These are phyloP conservation scores for Drosophila setosimentum DNA, from an alignment of 2,888 invertebrate genomes.

Conservation along the genomic window DNA sequence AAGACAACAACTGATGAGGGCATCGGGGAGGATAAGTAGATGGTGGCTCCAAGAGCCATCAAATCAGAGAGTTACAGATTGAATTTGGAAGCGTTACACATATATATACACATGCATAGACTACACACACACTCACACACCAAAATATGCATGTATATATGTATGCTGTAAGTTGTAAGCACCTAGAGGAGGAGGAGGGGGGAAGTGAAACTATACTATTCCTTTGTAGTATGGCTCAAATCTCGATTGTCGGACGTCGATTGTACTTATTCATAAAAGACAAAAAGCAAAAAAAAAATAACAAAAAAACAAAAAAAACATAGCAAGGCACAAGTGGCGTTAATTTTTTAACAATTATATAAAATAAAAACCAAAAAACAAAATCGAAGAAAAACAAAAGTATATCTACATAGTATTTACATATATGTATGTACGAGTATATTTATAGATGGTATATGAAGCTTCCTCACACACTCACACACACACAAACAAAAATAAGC, in stretches of 20 bases:
- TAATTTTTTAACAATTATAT: slow-evolving; percentile 77
- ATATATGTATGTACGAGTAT: slow-evolving; percentile 63
- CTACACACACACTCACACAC: slow-evolving; percentile 33
- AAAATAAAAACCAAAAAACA: slow-evolving; percentile 25
- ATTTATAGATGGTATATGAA: slow-evolving; percentile 78
- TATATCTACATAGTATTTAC: slow-evolving; percentile 62
- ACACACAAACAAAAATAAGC: slow-evolving; percentile 11
- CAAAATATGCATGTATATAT: slow-evolving; percentile 28
- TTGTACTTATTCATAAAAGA: slow-evolving; percentile 37
- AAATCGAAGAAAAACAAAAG: slow-evolving; percentile 30
- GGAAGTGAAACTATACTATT: slow-evolving; percentile 3
- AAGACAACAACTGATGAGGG: slow-evolving; percentile 83
- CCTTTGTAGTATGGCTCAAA: slow-evolving; percentile 9
- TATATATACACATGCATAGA: slow-evolving; percentile 22
- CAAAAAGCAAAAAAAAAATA: slow-evolving; percentile 10
- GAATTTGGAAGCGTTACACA: slow-evolving; percentile 54
- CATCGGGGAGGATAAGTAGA: slow-evolving; percentile 84
- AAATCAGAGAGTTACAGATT: slow-evolving; percentile 54
- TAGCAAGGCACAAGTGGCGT: slow-evolving; percentile 62
- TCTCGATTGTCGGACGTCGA: slow-evolving; percentile 22
- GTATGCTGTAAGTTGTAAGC: slow-evolving; percentile 40
- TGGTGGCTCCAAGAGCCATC: slow-evolving; percentile 51
- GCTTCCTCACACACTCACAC: slow-evolving; percentile 67
- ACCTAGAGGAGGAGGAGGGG: slow-evolving; percentile 45
- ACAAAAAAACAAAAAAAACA: slow-evolving; percentile 1